Evolutionary conservation across 2,797 vertebrate species (phyloP).

Genomic region (Lagorchestes hirsutus): DNA sequence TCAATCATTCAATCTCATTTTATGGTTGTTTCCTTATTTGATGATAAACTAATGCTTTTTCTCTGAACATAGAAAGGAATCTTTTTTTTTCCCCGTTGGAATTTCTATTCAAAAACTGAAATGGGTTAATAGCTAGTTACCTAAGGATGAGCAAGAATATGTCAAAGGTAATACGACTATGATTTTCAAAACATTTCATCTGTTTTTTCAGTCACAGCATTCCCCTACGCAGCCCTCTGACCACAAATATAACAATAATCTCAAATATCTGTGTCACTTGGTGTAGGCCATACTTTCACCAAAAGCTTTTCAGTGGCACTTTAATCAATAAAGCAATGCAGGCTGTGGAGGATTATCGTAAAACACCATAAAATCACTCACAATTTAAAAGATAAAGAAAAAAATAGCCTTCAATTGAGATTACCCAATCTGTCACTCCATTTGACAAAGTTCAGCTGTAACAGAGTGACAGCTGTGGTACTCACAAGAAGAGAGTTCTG

Average conservation of each 20-base stretch:
- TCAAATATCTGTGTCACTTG: conserved; percentile 60
- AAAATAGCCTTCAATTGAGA: not conserved
- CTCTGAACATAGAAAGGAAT: not conserved
- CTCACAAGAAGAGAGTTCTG: conserved; percentile 21
- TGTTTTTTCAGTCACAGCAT: conserved; percentile 71
- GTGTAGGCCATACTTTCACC: conserved; percentile 57
- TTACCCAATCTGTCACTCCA: conserved; percentile 64
- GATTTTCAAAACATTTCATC: conserved; percentile 64
- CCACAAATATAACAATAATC: conserved; percentile 60
- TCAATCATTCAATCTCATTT: not conserved
- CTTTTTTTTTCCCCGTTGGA: conserved; percentile 9
- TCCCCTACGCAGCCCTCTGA: conserved; percentile 63
- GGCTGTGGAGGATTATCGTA: conserved; percentile 71
- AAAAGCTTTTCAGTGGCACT: conserved; percentile 58
- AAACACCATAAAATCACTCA: conserved; percentile 63
- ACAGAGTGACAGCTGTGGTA: conserved; percentile 50
- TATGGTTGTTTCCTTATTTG: not conserved
- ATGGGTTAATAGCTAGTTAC: conserved; percentile 68
- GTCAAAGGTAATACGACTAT: conserved; percentile 71
- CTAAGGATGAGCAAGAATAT: conserved; percentile 56
- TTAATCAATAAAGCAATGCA: conserved; percentile 74
- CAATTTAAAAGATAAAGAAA: conserved; percentile 62
- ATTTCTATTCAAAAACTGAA: conserved; percentile 70
- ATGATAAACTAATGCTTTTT: not conserved
- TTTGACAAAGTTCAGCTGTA: conserved; percentile 71